Percentiles rank a stretch among this genome's conserved stretches.
These are phyloP conservation scores for Australoheros scitulus DNA, from an alignment of 2,113 vertebrate species.

Conservation along the genomic window DNA sequence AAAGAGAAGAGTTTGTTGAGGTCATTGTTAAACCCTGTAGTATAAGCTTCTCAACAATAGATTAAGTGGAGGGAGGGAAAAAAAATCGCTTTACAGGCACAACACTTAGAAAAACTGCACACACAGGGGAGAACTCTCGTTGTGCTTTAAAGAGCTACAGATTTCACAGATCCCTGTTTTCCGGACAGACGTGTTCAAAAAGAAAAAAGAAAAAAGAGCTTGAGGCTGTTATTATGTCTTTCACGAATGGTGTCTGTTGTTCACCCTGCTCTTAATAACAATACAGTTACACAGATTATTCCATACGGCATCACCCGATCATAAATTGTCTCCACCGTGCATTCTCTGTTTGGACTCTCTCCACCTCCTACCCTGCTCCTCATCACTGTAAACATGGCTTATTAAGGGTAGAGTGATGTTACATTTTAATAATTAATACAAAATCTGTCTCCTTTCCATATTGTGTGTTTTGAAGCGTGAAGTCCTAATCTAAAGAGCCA, in stretches of 20 bases:
- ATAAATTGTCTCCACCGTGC: not conserved
- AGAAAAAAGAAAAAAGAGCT: not conserved
- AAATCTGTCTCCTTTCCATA: not conserved
- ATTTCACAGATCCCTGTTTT: constrained; percentile 41
- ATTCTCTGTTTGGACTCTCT: not conserved
- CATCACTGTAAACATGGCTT: constrained; percentile 19
- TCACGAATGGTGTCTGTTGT: not conserved
- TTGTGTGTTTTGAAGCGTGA: constrained; percentile 34
- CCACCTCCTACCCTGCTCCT: not conserved
- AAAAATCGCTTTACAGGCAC: constrained; percentile 31
- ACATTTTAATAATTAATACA: constrained; percentile 30
- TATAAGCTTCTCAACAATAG: constrained; percentile 44
- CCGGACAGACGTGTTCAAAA: constrained; percentile 13
- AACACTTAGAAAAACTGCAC: constrained; percentile 26
- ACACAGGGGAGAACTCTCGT: constrained; percentile 30
- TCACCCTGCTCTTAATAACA: not conserved
- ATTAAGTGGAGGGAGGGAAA: constrained; percentile 5
- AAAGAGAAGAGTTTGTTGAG: constrained; percentile 51
- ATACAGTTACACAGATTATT: constrained; percentile 14
- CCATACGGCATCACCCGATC: constrained; percentile 22
- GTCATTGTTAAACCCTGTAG: constrained; percentile 58
- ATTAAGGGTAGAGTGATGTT: constrained; percentile 12
- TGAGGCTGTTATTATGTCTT: not conserved
- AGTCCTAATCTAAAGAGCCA: constrained; percentile 49
- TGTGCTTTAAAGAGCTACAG: constrained; percentile 41